Evolutionary conservation across 2,113 vertebrate genomes (phyloP).

Genomic region (Ploceus nigricollis): DNA sequence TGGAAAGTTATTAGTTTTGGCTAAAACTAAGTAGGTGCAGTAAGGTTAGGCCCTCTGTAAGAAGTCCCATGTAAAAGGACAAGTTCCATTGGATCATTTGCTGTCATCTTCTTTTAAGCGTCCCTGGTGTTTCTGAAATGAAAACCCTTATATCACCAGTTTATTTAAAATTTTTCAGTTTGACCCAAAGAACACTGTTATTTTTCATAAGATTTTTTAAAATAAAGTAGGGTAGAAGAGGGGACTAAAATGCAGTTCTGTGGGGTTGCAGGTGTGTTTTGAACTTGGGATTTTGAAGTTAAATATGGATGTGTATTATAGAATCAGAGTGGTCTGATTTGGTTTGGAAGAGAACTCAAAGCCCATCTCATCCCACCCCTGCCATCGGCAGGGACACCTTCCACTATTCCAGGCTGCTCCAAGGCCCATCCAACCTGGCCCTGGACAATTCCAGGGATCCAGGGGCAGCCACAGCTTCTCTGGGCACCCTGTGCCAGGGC

Average conservation of each 20-base stretch:
- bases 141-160: not conserved
- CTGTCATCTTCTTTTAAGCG: not conserved
- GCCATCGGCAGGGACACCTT: not conserved
- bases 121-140: not conserved
- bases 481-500: not conserved
- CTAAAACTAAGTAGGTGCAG: not conserved
- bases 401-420: not conserved
- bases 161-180: not conserved
- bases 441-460: not conserved
- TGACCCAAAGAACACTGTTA: not conserved
- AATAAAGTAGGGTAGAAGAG: not conserved
- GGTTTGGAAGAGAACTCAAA: not conserved
- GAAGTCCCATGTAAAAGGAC: not conserved
- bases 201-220: not conserved
- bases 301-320: not conserved
- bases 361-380: not conserved
- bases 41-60: not conserved
- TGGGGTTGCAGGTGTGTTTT: not conserved
- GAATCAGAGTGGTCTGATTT: not conserved
- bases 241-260: not conserved
- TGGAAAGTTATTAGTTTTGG: not conserved
- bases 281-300: not conserved
- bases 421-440: fast-evolving
- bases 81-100: not conserved
- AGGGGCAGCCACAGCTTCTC: not conserved